These are phyloP conservation scores for Trimorus sp. DNA, from an alignment of 2,888 invertebrate species.

Conservation along the genomic window DNA sequence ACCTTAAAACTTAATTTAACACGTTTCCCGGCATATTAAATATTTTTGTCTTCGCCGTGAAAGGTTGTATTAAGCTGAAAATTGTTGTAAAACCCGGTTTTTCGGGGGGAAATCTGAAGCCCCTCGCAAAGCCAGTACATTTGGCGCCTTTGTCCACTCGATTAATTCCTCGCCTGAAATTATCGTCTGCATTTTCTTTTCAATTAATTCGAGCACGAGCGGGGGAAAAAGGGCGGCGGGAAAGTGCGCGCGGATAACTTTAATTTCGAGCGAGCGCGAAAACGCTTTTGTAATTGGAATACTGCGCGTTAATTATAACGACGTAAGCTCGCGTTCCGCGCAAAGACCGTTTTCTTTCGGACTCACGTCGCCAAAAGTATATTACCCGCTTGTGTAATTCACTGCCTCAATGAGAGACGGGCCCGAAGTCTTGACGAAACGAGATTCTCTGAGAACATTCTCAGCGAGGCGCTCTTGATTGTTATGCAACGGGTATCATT, in stretches of 20 bases:
- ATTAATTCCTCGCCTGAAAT: slow-evolving; percentile 43
- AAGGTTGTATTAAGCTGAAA: too few relatives aligned
- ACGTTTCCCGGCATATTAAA: too few relatives aligned
- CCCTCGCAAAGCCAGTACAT: too few relatives aligned
- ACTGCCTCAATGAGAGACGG: slow-evolving; percentile 37
- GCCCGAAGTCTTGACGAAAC: slow-evolving; percentile 47
- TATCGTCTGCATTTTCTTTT: slow-evolving; percentile 52
- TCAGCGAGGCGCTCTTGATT: slow-evolving; percentile 45
- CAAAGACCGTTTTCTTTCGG: slow-evolving; percentile 52
- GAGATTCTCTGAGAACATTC: slow-evolving; percentile 54
- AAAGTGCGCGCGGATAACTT: slow-evolving; percentile 38
- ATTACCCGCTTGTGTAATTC: slow-evolving; percentile 47
- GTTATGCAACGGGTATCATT: slow-evolving; percentile 53
- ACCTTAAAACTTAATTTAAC: too few relatives aligned
- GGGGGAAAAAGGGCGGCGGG: slow-evolving; percentile 32
- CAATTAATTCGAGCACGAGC: slow-evolving; percentile 49
- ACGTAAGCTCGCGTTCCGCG: slow-evolving; percentile 44
- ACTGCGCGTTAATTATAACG: slow-evolving; percentile 61
- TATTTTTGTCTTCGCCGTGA: too few relatives aligned
- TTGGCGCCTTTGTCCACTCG: background rate
- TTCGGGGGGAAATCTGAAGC: too few relatives aligned
- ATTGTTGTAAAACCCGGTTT: too few relatives aligned
- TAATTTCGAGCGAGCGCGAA: slow-evolving; percentile 52
- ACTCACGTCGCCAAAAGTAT: slow-evolving; percentile 51
- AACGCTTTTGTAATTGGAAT: slow-evolving; percentile 63